Evolutionary conservation across 2,888 invertebrate genomes (phyloP).

Genomic region (Leptopilina syphax): DNA sequence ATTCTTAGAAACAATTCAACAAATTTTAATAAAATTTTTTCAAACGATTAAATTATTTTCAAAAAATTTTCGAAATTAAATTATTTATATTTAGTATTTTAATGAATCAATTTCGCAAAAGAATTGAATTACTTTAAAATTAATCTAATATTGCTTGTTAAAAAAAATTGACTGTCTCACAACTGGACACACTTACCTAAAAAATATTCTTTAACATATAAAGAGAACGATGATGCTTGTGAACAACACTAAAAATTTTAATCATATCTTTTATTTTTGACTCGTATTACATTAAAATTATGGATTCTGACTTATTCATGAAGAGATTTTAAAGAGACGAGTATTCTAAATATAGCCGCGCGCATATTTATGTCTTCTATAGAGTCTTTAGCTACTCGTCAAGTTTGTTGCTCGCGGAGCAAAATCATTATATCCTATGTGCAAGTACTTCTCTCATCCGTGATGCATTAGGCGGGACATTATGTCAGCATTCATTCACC

Average conservation of each 20-base stretch:
- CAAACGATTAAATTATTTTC: too few species aligned
- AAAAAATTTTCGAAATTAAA: too few species aligned
- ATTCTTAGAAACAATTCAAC: not conserved
- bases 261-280: conserved; percentile 7
- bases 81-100: too few species aligned
- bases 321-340: conserved; percentile 20
- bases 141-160: too few species aligned
- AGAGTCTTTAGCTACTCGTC: conserved; percentile 11
- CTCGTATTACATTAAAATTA: not conserved
- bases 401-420: conserved; percentile 22
- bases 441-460: not conserved
- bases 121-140: too few species aligned
- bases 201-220: not conserved
- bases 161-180: too few species aligned
- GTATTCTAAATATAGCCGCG: conserved; percentile 3
- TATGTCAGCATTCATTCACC: conserved; percentile 26
- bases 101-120: too few species aligned
- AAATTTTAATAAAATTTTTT: too few species aligned
- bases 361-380: not conserved
- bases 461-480: not conserved
- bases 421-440: conserved; percentile 28
- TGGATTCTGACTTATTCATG: conserved; percentile 23
- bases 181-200: too few species aligned
- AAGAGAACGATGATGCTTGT: not conserved
- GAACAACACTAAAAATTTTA: not conserved